Percentiles rank a stretch among this genome's conserved stretches.
These are phyloP conservation scores for Cyrtodaria siliqua DNA, from an alignment of 2,888 invertebrate genomes.

Conservation along the genomic window DNA sequence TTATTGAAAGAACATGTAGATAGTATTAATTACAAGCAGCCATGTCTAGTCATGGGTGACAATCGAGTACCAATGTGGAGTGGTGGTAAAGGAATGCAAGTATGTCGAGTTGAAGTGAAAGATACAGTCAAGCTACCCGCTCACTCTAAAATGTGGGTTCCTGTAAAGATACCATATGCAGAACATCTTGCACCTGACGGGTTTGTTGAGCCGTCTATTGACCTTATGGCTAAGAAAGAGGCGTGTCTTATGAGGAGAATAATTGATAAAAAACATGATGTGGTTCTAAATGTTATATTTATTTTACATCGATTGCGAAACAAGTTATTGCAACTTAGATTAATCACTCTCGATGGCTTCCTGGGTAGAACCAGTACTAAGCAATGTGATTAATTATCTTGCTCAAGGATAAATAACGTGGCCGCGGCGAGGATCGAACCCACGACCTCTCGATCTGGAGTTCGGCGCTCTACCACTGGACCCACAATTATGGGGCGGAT, in stretches of 20 bases:
- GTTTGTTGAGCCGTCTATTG: constrained; percentile 16
- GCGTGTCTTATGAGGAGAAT: constrained; percentile 8
- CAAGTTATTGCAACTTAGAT: no score
- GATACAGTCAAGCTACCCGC: constrained; percentile 6
- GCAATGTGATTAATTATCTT: no score
- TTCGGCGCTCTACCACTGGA: no score
- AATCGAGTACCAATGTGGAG: constrained; percentile 9
- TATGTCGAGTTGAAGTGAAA: constrained; percentile 16
- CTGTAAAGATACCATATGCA: constrained; percentile 12
- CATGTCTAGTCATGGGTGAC: constrained; percentile 13
- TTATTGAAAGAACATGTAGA: constrained; percentile 18
- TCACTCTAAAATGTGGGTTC: constrained; percentile 7
- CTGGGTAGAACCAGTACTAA: no score
- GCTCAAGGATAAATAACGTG: no score
- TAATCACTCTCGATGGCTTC: no score
- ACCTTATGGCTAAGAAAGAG: constrained; percentile 11
- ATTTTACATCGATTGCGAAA: no score
- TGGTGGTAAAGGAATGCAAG: constrained; percentile 10
- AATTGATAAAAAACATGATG: background rate
- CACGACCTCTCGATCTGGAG: no score
- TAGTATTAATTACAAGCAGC: constrained; percentile 18
- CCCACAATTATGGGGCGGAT: constrained; percentile 4
- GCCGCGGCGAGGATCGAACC: no score
- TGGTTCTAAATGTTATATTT: constrained; percentile 8
- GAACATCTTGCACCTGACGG: constrained; percentile 5